Conservation (phyloP, 2,113 vertebrate genomes). For the Paedocypris sp. region DNA sequence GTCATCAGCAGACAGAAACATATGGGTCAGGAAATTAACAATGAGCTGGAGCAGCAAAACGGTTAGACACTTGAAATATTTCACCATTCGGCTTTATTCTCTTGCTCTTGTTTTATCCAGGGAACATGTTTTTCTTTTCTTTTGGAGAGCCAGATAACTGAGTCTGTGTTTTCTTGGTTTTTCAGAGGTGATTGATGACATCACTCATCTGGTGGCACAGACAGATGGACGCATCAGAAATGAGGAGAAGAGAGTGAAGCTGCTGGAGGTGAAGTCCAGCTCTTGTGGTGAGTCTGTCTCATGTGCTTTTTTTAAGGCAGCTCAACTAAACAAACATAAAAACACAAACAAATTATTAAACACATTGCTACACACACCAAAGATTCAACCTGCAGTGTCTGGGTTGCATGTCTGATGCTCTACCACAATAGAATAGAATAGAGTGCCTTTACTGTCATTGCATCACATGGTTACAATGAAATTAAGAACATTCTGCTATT, state of each 20-base stretch:
- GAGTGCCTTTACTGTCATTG: too few relatives aligned
- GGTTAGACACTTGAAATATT: slow-evolving; percentile 61
- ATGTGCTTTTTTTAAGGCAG: too few relatives aligned
- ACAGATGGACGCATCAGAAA: slow-evolving; percentile 75
- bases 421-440: too few relatives aligned
- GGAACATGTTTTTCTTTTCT: too few relatives aligned
- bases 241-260: slow-evolving; percentile 73
- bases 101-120: not conserved
- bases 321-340: too few relatives aligned
- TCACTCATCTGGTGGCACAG: slow-evolving; percentile 84
- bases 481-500: too few relatives aligned
- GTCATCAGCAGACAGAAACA: slow-evolving; percentile 88
- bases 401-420: too few relatives aligned
- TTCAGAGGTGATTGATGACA: slow-evolving; percentile 91
- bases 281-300: slow-evolving; percentile 75
- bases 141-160: too few relatives aligned
- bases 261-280: slow-evolving; percentile 81
- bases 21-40: slow-evolving; percentile 94
- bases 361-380: too few relatives aligned
- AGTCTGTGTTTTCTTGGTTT: not conserved
- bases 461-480: too few relatives aligned
- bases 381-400: too few relatives aligned
- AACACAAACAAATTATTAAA: too few relatives aligned
- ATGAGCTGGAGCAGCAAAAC: slow-evolving; percentile 90
- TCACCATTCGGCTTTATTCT: not conserved